Conservation (phyloP, 2,113 vertebrate species). For the Paratilapia polleni region DNA sequence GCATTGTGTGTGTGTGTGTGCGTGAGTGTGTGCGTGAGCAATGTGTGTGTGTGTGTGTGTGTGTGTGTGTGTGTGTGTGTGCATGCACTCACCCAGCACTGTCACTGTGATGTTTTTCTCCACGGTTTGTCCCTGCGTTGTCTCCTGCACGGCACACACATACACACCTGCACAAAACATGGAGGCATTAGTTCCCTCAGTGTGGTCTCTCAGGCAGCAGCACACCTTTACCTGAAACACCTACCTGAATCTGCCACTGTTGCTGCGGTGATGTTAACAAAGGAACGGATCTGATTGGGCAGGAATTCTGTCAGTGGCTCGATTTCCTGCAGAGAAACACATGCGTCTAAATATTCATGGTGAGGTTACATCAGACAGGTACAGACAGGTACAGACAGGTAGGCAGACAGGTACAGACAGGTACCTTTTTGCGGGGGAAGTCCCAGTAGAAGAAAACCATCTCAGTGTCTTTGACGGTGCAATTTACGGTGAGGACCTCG, state of each 20-base stretch:
- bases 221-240: not conserved
- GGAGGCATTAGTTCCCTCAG: not conserved
- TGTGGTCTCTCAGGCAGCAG: not conserved
- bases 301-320: conserved; percentile 85
- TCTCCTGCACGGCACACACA: conserved; percentile 83
- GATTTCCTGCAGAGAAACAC: conserved; percentile 65
- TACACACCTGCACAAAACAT: conserved; percentile 76
- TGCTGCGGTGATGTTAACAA: conserved; percentile 83
- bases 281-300: conserved; percentile 83
- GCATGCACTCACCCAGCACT: conserved; percentile 82
- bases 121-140: conserved; percentile 70
- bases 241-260: conserved; percentile 84
- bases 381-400: not conserved
- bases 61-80: not conserved
- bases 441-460: conserved; percentile 89
- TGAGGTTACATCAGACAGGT: not conserved
- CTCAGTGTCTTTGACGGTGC: conserved; percentile 84
- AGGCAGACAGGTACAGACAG: conserved; percentile 58
- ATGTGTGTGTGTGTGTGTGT: not conserved
- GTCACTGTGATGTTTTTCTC: conserved; percentile 82
- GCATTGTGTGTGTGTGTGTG: not conserved
- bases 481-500: conserved; percentile 87
- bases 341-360: not conserved
- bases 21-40: not conserved
- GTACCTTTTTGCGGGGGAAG: conserved; percentile 87